Base-by-base conservation (phyloP, 2,888 invertebrate species). In the Caenorhabditis sp. region DNA sequence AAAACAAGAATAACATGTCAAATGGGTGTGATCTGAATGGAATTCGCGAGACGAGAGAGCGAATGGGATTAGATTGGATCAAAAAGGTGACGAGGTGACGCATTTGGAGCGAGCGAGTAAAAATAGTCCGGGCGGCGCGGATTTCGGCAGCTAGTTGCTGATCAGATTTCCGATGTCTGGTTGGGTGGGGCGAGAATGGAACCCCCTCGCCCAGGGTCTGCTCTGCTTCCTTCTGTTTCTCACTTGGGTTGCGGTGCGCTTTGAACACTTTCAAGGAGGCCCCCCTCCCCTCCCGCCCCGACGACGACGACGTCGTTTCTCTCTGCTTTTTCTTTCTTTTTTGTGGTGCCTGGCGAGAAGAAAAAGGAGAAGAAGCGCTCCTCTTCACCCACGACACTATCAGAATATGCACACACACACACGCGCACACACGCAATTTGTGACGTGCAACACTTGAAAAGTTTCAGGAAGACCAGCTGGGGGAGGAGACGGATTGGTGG, bases 241-340 rank as follows among this genome's bases (percentile, higher is more conserved):
- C 32, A 4, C 37, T 11, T 28, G n/a, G 32, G 1, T 11, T 9
- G 24, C n/a, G 40, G 24, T 79, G 79, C 71, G 71, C 72, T 79
- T 80, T 69, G 74, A 80, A 74, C 72, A 74, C 68, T 80, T 68
- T 72, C 74, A 55, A 74, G 71, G 65, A 40, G 71, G 55, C 24
- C 20, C n/a, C n/a, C n/a, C n/a, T n/a, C n/a, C n/a, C n/a, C n/a
- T n/a, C n/a, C n/a, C n/a, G n/a, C n/a, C n/a, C n/a, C n/a, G n/a
- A n/a, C n/a, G n/a, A n/a, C n/a, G n/a, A n/a, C n/a, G n/a, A 13
- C 44, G 20, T 15, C 60, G 53, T 24, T 51, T 50, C 32, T 20
- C 26, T 68, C 11, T 53, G 35, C 11, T 56, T 55, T 13, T 40
- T 13, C 40, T n/a, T 67, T 61, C 15, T 22, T 60, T 67, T 55